Evolutionary conservation across 2,797 vertebrate genomes (phyloP).

Genomic region (Podarcis lilfordi): DNA sequence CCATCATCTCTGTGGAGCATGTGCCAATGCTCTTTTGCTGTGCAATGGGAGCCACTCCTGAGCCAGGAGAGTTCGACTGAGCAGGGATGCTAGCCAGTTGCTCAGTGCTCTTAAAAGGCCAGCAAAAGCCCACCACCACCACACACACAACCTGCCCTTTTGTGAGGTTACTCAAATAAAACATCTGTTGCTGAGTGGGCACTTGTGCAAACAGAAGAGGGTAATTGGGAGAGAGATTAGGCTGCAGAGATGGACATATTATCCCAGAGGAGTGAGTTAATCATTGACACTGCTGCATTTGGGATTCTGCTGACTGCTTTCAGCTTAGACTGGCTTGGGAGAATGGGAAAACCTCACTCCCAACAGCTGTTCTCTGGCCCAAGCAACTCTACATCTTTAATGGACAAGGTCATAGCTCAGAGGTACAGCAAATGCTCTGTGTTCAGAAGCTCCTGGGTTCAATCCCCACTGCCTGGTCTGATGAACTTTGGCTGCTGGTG

Average conservation of each 20-base stretch:
- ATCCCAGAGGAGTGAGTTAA: not conserved
- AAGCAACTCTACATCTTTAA: too few relatives aligned
- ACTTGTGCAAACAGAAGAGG: not conserved
- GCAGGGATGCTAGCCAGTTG: not conserved
- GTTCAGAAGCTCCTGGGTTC: too few relatives aligned
- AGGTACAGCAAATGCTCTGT: too few relatives aligned
- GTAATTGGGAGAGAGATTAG: not conserved
- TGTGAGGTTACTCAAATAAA: not conserved
- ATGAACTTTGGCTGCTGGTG: too few relatives aligned
- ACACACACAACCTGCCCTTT: not conserved
- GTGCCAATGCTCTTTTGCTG: not conserved
- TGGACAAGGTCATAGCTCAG: too few relatives aligned
- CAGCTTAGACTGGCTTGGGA: not conserved
- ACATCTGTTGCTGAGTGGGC: not conserved
- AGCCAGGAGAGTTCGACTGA: too few relatives aligned
- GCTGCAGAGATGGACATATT: not conserved
- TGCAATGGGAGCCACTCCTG: not conserved
- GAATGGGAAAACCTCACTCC: not conserved
- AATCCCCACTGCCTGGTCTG: too few relatives aligned
- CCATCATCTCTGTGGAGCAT: too few relatives aligned
- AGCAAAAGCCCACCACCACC: not conserved
- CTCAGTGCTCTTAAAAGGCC: not conserved
- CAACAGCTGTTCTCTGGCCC: not conserved
- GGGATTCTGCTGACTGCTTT: not conserved
- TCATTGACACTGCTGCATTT: not conserved